Conservation (phyloP, 35 echinoderm and acorn worm genomes). For the Holothuria glaberrima region DNA sequence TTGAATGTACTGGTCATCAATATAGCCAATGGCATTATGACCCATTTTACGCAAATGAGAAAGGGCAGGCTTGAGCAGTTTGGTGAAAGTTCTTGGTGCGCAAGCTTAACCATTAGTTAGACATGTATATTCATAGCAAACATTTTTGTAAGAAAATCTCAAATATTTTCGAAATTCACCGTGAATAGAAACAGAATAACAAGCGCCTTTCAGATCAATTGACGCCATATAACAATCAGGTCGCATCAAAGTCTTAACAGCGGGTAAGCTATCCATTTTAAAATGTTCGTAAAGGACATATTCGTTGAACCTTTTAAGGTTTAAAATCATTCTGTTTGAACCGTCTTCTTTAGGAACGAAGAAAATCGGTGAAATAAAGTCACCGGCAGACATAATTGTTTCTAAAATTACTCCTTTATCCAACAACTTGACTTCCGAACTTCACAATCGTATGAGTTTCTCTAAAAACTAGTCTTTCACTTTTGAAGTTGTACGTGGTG, state of each 20-base stretch:
- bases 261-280: constrained; percentile 70
- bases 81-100: constrained; percentile 53
- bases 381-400: constrained; percentile 3
- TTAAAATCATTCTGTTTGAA: constrained; percentile 65
- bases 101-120: constrained; percentile 52
- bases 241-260: constrained; percentile 54
- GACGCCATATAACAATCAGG: constrained; percentile 69
- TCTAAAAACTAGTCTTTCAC: constrained; percentile 28
- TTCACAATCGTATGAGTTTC: constrained; percentile 16
- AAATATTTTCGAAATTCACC: constrained; percentile 62
- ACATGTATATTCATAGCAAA: constrained; percentile 58
- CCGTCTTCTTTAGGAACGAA: constrained; percentile 69
- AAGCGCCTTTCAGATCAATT: constrained; percentile 76
- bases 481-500: background rate
- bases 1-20: constrained; percentile 56
- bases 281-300: constrained; percentile 75
- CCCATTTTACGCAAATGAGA: constrained; percentile 13
- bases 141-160: constrained; percentile 59
- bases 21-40: constrained; percentile 19
- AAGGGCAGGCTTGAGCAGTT: constrained; percentile 60
- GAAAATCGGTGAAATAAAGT: constrained; percentile 61
- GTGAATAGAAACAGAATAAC: constrained; percentile 66
- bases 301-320: constrained; percentile 72
- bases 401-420: constrained; percentile 38
- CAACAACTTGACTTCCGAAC: constrained; percentile 33